Base-by-base conservation (phyloP, 1,140 invertebrate species). In the Philotrypesis tridentata region DNA sequence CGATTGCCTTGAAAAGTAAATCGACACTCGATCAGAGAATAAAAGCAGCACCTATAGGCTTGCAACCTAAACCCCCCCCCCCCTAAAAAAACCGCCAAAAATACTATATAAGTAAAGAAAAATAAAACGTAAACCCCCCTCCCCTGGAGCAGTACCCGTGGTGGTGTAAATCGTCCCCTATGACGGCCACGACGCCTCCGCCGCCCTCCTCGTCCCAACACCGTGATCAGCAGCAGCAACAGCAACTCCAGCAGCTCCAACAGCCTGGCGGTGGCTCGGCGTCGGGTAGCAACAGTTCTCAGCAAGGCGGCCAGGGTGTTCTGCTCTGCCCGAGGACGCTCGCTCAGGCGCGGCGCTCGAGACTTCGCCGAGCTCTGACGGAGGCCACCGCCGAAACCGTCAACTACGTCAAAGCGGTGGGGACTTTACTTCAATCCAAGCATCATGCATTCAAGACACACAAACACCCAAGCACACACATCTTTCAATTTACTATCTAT, bases 321-420 rank as follows among this genome's bases (percentile, higher is more conserved):
- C 95, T 97, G 91, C 95, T 96, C 93, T 96, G 96, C 93, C 96
- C 96, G 89, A 95, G 95, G 93, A 96, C 96, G 88, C 94, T 97
- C 94, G 95, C 96, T 91, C 96, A 97, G 94, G 94, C 95, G 88
- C 94, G 96, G 88, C 94, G 96, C 86, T 94, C 95, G 88, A 94
- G 95, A 89, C 94, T 97, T 90, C 94, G 96, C 90, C 94, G 96
- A 89, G 96, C 96, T 87, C 96, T 96, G 92, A 97, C 96, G 90
- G 96, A 97, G 92, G 96, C 96, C 88, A 96, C 96, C 87, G 95
- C 95, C 92, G 96, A 97, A 92, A 96, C 96, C 89, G 95, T 97
- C 92, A 95, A 94, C 93, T 95, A 96, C 94, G 95, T 96, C 92
- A 96, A 95, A 95, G 96, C 95, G 96, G 96, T 96, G 95, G 94